Evolutionary conservation across 2,888 invertebrate species (phyloP).

Genomic region (Rotaria sp.): DNA sequence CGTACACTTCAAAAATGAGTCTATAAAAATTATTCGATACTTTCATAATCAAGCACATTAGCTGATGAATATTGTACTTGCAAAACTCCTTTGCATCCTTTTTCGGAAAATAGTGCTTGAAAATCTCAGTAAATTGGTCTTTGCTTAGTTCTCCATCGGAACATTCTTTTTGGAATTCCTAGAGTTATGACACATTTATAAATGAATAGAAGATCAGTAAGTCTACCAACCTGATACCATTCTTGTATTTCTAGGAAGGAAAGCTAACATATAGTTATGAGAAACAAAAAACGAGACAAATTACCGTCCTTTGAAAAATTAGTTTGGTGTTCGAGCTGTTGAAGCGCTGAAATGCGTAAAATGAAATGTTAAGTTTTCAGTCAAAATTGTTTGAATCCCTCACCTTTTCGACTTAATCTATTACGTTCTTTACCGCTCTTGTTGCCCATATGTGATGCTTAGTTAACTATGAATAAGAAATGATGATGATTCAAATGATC

Average conservation of each 20-base stretch:
- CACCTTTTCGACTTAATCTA: too few species aligned
- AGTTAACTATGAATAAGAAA: neutral
- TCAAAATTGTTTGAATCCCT: neutral
- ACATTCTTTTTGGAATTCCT: neutral
- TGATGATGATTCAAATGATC: neutral
- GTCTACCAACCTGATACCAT: neutral
- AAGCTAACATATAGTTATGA: neutral
- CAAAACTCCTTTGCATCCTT: too few species aligned
- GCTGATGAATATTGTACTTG: too few species aligned
- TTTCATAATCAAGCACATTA: too few species aligned
- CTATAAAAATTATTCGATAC: too few species aligned
- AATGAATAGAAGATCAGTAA: too few species aligned
- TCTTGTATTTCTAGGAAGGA: neutral
- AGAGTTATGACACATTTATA: neutral
- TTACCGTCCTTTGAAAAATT: neutral
- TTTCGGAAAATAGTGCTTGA: too few species aligned
- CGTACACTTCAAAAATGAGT: too few species aligned
- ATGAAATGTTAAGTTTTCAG: neutral
- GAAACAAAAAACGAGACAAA: neutral
- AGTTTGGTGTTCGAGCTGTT: neutral
- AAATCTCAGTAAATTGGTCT: neutral
- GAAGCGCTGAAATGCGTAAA: neutral
- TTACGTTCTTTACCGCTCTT: too few species aligned
- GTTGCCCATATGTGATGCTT: neutral
- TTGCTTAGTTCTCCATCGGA: neutral